phyloP scores from a whole-genome alignment of 2,888 invertebrate genomes.

The Hypomecis atomaria region DNA sequence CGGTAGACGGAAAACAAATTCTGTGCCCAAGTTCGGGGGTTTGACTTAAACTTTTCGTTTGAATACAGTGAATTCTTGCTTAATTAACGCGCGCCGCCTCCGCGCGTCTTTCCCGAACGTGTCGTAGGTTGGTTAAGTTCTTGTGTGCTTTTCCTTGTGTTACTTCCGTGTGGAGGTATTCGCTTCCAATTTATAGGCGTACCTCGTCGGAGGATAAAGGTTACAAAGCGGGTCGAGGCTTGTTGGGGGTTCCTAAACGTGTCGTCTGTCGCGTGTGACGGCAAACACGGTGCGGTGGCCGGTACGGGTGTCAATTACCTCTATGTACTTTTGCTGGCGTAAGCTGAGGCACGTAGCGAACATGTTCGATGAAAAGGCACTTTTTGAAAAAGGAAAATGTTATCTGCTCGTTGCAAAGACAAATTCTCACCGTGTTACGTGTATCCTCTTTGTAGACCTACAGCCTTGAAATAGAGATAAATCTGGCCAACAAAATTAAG shows the following conservation, averaged over 20 bases:
- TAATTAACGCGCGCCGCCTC: slow-evolving; percentile 71
- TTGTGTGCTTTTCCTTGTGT: slow-evolving; percentile 55
- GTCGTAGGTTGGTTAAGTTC: slow-evolving; percentile 51
- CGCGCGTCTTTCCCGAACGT: slow-evolving; percentile 46
- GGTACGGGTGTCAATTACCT: slow-evolving; percentile 36
- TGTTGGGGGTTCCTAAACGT: slow-evolving; percentile 38
- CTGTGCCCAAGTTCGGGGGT: slow-evolving; percentile 66
- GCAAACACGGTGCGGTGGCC: slow-evolving; percentile 30
- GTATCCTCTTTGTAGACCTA: too few relatives aligned
- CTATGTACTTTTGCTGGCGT: slow-evolving; percentile 25
- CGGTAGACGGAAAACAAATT: slow-evolving; percentile 73
- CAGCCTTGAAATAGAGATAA: background rate
- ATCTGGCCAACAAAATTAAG: background rate
- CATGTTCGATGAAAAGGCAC: slow-evolving; percentile 12
- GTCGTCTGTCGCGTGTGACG: slow-evolving; percentile 32
- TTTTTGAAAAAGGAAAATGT: slow-evolving; percentile 11
- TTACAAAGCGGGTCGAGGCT: slow-evolving; percentile 37
- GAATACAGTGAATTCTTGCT: slow-evolving; percentile 76
- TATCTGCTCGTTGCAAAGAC: background rate
- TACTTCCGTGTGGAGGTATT: slow-evolving; percentile 56
- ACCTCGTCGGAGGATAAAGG: slow-evolving; percentile 33
- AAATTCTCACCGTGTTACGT: background rate
- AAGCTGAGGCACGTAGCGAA: slow-evolving; percentile 21
- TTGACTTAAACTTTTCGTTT: slow-evolving; percentile 72
- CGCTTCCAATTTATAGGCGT: slow-evolving; percentile 48